Percentiles rank a stretch among this genome's conserved stretches.
Evolutionary conservation across 2,113 vertebrate species (phyloP).

Genomic region (Potamarius usumacintae): DNA sequence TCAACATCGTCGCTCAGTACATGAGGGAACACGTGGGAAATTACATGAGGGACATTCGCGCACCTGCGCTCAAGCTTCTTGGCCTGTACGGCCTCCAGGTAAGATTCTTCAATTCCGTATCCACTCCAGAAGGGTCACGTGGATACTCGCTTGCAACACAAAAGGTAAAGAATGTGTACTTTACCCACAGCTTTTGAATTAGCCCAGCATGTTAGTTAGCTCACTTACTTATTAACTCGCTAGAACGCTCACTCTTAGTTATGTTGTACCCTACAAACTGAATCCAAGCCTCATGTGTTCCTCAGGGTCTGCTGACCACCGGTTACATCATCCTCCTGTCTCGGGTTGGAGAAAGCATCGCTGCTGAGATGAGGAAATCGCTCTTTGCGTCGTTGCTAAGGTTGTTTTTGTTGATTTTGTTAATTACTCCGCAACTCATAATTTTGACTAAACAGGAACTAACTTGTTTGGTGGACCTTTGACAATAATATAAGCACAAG

Average conservation of each 20-base stretch:
- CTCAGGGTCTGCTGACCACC: slow-evolving; percentile 85
- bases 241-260: background rate
- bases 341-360: slow-evolving; percentile 83
- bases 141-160: background rate
- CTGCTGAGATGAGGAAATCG: slow-evolving; percentile 83
- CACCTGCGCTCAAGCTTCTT: slow-evolving; percentile 80
- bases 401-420: slow-evolving; percentile 58
- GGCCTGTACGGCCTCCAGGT: slow-evolving; percentile 85
- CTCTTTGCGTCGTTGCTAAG: slow-evolving; percentile 85
- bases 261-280: background rate
- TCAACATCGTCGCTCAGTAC: slow-evolving; percentile 84
- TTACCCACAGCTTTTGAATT: background rate
- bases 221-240: background rate
- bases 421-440: background rate
- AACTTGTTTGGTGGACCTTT: no score
- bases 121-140: background rate
- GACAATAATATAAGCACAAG: no score
- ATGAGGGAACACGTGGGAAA: slow-evolving; percentile 70
- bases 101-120: slow-evolving; percentile 32
- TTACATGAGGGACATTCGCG: slow-evolving; percentile 75
- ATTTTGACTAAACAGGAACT: background rate
- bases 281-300: background rate
- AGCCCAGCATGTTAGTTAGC: background rate
- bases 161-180: background rate
- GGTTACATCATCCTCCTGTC: slow-evolving; percentile 90